These are phyloP conservation scores for Coregonus suidteri DNA, from an alignment of 2,797 vertebrate genomes.

Conservation along the genomic window DNA sequence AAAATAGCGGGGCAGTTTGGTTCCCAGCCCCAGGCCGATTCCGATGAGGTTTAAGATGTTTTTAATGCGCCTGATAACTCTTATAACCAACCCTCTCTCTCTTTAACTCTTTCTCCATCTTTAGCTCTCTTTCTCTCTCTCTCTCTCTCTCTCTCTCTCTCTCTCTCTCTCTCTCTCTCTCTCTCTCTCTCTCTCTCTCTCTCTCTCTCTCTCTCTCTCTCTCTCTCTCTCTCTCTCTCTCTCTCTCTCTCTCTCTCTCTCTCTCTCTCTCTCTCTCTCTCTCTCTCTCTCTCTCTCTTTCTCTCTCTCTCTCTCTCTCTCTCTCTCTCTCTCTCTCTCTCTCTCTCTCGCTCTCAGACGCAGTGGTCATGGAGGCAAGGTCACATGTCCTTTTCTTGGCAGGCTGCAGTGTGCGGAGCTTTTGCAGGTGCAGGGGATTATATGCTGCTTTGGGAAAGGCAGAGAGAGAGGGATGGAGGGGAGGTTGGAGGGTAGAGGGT, in stretches of 20 bases:
- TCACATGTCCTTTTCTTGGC: conserved; percentile 94
- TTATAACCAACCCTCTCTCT: conserved; percentile 68
- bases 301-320: conserved; percentile 47
- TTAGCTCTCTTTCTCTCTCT: too few relatives aligned
- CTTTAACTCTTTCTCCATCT: conserved; percentile 10
- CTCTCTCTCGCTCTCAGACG: conserved; percentile 83
- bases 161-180: too few relatives aligned
- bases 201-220: not conserved
- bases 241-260: too few relatives aligned
- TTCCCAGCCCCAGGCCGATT: conserved; percentile 75
- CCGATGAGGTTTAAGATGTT: conserved; percentile 77
- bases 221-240: conserved; percentile 32
- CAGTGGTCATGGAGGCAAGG: conserved; percentile 90
- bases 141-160: conserved; percentile 27
- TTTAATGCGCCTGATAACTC: conserved; percentile 78
- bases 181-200: conserved; percentile 27
- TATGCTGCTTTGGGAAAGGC: conserved; percentile 75
- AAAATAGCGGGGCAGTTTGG: conserved; percentile 80
- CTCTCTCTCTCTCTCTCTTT: conserved; percentile 30
- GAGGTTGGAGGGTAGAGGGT: conserved; percentile 34
- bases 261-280: too few relatives aligned
- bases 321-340: conserved; percentile 50
- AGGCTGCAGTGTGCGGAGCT: conserved; percentile 96
- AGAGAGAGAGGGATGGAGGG: conserved; percentile 4
- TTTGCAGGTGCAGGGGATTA: conserved; percentile 99